Conservation (phyloP, 2,113 vertebrate genomes). For the Dryoscopus gambensis region DNA sequence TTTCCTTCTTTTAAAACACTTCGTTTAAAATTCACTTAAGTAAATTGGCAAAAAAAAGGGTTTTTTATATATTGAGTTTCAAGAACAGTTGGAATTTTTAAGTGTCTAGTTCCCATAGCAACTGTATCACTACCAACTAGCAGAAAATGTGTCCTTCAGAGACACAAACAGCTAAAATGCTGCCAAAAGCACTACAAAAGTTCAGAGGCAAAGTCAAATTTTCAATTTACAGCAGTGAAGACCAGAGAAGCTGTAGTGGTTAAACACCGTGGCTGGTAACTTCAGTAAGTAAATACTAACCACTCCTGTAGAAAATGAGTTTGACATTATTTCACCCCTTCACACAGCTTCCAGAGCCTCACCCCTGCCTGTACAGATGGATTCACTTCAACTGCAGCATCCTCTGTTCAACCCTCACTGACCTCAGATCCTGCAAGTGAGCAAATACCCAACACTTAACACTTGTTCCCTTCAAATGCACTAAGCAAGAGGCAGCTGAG, state of each 20-base stretch:
- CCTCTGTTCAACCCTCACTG: neutral
- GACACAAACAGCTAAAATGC: neutral
- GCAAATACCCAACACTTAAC: neutral
- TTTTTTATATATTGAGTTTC: neutral
- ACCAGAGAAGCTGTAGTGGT: neutral
- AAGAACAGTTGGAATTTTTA: constrained; percentile 5
- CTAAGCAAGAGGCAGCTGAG: neutral
- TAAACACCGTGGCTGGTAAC: neutral
- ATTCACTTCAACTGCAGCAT: neutral
- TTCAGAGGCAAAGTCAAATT: constrained; percentile 24
- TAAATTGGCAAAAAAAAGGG: neutral
- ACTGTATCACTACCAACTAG: neutral
- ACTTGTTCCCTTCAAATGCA: neutral
- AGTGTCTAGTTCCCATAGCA: constrained; percentile 14
- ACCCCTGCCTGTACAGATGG: neutral
- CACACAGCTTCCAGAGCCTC: neutral
- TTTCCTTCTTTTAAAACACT: neutral
- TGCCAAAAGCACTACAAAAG: neutral
- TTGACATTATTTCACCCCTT: neutral
- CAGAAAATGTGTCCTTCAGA: neutral
- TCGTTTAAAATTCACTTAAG: neutral
- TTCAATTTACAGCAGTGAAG: neutral
- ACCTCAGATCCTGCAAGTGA: neutral
- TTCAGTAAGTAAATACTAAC: neutral
- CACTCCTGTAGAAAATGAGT: neutral